A percentile compares a stretch with the other conserved stretches of the same genome.
These are phyloP conservation scores for Stomorhina lunata DNA, from an alignment of 2,888 invertebrate genomes.

Conservation along the genomic window DNA sequence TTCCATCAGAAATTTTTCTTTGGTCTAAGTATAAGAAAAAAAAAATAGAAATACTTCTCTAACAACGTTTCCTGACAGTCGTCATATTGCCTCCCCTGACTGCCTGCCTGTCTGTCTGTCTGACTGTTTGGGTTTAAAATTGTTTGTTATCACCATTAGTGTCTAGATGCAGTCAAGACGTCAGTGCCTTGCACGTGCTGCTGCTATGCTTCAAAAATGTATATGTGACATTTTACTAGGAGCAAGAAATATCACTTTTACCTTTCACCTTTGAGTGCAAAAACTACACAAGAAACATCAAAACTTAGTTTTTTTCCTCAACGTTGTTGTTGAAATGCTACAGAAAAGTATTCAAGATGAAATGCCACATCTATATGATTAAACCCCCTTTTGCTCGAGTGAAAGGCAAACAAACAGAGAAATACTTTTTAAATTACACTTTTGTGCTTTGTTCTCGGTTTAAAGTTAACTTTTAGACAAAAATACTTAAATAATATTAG, in stretches of 20 bases:
- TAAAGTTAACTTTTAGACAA: slow-evolving; percentile 5
- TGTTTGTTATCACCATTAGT: slow-evolving; percentile 49
- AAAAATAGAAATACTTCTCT: too few species aligned
- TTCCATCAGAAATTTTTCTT: slow-evolving; percentile 33
- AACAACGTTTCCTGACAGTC: too few species aligned
- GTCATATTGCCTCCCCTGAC: slow-evolving; percentile 33
- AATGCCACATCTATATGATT: slow-evolving; percentile 59
- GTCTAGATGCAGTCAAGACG: slow-evolving; percentile 43
- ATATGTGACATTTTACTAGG: background rate
- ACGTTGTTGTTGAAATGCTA: slow-evolving; percentile 23
- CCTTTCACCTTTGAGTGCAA: slow-evolving; percentile 22
- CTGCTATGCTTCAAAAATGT: slow-evolving; percentile 2
- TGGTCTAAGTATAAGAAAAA: too few species aligned
- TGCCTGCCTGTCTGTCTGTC: too few species aligned
- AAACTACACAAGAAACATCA: slow-evolving; percentile 6
- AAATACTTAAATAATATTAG: slow-evolving; percentile 25
- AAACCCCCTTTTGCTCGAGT: background rate
- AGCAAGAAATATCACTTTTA: slow-evolving; percentile 14
- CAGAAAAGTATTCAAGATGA: slow-evolving; percentile 33
- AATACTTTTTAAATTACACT: slow-evolving; percentile 28
- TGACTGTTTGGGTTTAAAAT: slow-evolving; percentile 29
- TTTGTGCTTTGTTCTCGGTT: background rate
- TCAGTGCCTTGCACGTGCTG: slow-evolving; percentile 54
- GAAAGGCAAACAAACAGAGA: background rate
- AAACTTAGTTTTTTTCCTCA: slow-evolving; percentile 31